phyloP scores from a whole-genome alignment of 35 echinoderm and acorn worm genomes.

The Eucidaris tribuloides region DNA sequence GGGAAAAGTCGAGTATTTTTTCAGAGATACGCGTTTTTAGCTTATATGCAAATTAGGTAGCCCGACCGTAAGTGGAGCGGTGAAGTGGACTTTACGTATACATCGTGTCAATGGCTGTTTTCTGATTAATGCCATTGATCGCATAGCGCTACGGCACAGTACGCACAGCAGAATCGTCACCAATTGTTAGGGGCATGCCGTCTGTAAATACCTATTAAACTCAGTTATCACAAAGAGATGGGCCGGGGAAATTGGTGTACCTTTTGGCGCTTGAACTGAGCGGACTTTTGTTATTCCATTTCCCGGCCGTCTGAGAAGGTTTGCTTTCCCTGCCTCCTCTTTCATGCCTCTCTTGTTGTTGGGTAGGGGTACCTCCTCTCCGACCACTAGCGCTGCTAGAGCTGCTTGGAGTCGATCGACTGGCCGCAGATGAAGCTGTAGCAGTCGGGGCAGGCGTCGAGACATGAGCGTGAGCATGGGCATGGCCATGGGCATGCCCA shows the following conservation, averaged over 20 bases:
- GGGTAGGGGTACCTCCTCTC: background rate
- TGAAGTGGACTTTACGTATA: constrained; percentile 49
- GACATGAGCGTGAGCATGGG: background rate
- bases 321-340: constrained; percentile 4
- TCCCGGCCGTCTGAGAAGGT: constrained; percentile 12
- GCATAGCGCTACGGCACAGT: constrained; percentile 15
- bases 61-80: constrained; percentile 43
- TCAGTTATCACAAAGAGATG: background rate
- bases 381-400: background rate
- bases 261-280: constrained; percentile 49
- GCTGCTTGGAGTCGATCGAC: background rate
- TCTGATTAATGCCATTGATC: constrained; percentile 36
- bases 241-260: constrained; percentile 8
- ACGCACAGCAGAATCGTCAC: background rate
- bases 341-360: too few relatives aligned
- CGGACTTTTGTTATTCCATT: constrained; percentile 9
- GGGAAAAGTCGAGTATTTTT: background rate
- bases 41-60: constrained; percentile 64
- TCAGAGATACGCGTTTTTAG: constrained; percentile 34
- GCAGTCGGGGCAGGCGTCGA: constrained; percentile 2
- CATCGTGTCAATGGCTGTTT: constrained; percentile 36
- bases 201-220: constrained; percentile 22
- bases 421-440: background rate
- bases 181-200: constrained; percentile 9
- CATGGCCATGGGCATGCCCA: background rate